phyloP scores from a whole-genome alignment of 2,113 vertebrate genomes.

The Aviceda subcristata region DNA sequence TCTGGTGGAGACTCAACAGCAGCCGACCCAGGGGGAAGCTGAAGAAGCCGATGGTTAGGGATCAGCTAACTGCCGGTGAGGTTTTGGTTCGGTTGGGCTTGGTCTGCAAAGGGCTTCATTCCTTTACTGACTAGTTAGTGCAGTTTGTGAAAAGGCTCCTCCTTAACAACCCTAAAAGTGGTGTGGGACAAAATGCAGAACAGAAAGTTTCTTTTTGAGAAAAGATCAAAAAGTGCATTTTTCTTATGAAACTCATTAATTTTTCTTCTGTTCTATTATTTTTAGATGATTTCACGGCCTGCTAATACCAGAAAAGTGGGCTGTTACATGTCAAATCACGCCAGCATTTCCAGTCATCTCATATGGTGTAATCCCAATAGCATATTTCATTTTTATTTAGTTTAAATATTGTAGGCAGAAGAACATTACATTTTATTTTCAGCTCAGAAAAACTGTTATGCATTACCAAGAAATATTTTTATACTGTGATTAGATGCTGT shows the following conservation, averaged over 20 bases:
- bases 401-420: not conserved
- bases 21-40: accelerated
- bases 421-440: not conserved
- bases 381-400: constrained; percentile 13
- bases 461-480: not conserved
- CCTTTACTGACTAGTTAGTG: not conserved
- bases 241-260: not conserved
- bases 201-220: not conserved
- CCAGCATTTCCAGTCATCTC: not conserved
- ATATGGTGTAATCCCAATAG: not conserved
- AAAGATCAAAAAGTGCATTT: not conserved
- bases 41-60: not conserved
- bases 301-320: not conserved
- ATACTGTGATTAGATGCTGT: not conserved
- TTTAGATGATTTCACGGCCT: not conserved
- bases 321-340: not conserved
- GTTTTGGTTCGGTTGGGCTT: not conserved
- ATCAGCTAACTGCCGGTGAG: not conserved
- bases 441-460: not conserved
- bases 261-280: not conserved
- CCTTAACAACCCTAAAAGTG: not conserved
- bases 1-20: not conserved
- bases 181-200: not conserved
- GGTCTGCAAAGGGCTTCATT: not conserved
- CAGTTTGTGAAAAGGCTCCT: not conserved